Percentiles rank a stretch among this genome's conserved stretches.
Conservation (phyloP, 1,140 invertebrate species). For the Drosophila mauritiana region DNA sequence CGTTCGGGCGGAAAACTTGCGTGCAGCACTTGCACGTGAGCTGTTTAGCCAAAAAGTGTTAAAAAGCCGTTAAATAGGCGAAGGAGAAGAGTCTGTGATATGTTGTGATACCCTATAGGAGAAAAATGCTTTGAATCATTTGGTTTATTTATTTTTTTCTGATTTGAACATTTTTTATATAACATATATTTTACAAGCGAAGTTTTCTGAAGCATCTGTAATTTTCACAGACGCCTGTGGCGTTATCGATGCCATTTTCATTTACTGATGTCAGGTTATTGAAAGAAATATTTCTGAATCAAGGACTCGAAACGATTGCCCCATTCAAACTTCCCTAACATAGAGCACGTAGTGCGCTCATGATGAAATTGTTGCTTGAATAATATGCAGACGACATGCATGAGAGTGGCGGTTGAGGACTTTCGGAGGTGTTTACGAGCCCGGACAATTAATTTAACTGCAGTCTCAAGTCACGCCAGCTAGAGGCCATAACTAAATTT, state of each 20-base stretch:
- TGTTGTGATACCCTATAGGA: conserved; percentile 9
- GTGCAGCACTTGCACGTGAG: conserved; percentile 75
- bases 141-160: not conserved
- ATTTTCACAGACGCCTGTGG: not conserved
- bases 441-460: conserved; percentile 77
- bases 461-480: conserved; percentile 60
- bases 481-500: conserved; percentile 75
- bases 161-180: not conserved
- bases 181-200: no score
- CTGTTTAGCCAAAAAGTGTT: conserved; percentile 80
- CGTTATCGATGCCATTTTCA: not conserved
- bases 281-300: no score
- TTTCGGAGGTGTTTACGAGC: conserved; percentile 70
- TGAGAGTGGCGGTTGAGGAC: conserved; percentile 5
- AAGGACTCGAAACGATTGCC: not conserved
- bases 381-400: conserved; percentile 65
- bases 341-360: conserved; percentile 10
- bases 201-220: not conserved
- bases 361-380: conserved; percentile 27
- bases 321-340: not conserved
- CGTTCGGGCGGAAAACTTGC: conserved; percentile 25
- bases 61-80: conserved; percentile 67
- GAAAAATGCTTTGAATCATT: not conserved
- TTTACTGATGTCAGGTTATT: not conserved
- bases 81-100: conserved; percentile 7